Evolutionary conservation across 2,888 invertebrate species (phyloP), one percentile per base, ranked within the genome.

Genomic region (Ormia ochracea): DNA sequence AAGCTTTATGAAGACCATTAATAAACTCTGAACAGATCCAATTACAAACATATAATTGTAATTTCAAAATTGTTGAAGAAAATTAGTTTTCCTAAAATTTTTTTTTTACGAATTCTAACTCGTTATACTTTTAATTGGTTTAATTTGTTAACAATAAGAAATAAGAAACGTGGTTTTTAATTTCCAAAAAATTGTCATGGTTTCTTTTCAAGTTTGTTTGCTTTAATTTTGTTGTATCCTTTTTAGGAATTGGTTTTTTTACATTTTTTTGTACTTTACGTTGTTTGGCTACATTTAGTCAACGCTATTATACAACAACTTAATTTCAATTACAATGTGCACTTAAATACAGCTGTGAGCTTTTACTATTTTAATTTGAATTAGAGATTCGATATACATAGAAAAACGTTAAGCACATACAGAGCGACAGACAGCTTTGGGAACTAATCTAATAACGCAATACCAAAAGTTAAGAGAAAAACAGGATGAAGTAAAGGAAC

Each of bases 261-360:
- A 12, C 0, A n/a, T n/a, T n/a, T 19, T 28, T 54, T 28, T 17
- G 6, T 12, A 17, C 21, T 45, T 31, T 12, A 43, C 21, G 4
- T 21, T 65, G 19, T 58, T 45, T 58, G 56, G 26, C 36, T 28
- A 36, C 41, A 33, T 38, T 72, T 65, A 48, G 45, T 23, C n/a
- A 66, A 38, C 65, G 74, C 21, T 61, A 76, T 56, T 63, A 75
- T 36, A 68, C 74, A 76, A 68, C 61, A 76, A 68, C 61, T 76
- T 76, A 80, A 76, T 80, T 80, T 76, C 76, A 80, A 76, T 80
- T 80, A 76, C 76, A 68, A 73, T 80, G 76, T 80, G 80, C 68
- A 80, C 76, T 80, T 80, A 80, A 80, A 76, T 80, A 68, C 80
- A 80, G 76, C 80, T 76, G 76, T 52, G 75, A 43, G 72, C 76